A percentile compares a stretch with the other conserved stretches of the same genome.
These are phyloP conservation scores for Drepana falcataria DNA, from an alignment of 2,888 invertebrate species.

Conservation along the genomic window DNA sequence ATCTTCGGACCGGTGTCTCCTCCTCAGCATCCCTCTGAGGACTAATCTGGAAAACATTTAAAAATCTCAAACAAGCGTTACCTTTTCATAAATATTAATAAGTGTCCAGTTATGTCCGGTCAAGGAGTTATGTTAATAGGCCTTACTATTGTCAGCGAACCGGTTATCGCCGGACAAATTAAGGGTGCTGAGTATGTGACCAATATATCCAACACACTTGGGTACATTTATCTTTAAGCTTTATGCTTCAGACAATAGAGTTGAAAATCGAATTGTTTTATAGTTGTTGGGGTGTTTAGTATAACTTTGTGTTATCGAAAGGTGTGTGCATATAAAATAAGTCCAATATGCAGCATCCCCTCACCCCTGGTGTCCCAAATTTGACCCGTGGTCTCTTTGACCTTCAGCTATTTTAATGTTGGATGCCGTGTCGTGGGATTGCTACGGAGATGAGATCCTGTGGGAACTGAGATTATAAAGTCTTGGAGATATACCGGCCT, in stretches of 20 bases:
- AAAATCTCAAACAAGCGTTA: conserved; percentile 32
- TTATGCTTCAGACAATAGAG: conserved; percentile 20
- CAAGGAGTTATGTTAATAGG: conserved; percentile 77
- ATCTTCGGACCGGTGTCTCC: conserved; percentile 19
- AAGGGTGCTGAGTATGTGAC: conserved; percentile 59
- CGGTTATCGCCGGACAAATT: conserved; percentile 64
- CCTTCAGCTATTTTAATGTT: conserved; percentile 55
- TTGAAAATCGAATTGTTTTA: conserved; percentile 19
- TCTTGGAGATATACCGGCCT: no score
- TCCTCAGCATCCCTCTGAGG: conserved; percentile 37
- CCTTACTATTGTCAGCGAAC: conserved; percentile 61
- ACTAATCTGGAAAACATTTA: conserved; percentile 36
- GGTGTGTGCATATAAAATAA: conserved; percentile 74
- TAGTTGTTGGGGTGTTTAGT: neutral
- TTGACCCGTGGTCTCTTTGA: conserved; percentile 64
- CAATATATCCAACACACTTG: conserved; percentile 11
- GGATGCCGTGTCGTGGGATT: conserved; percentile 63
- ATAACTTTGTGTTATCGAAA: conserved; percentile 43
- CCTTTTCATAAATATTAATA: conserved; percentile 68
- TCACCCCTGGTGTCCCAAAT: conserved; percentile 39
- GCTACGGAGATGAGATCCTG: conserved; percentile 47
- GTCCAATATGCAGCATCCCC: conserved; percentile 67
- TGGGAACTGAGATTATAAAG: conserved; percentile 43
- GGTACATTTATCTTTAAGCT: conserved; percentile 1
- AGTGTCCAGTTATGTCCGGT: conserved; percentile 61